Base-by-base conservation (phyloP, 2,888 invertebrate species). In the Cryptosula pallasiana region DNA sequence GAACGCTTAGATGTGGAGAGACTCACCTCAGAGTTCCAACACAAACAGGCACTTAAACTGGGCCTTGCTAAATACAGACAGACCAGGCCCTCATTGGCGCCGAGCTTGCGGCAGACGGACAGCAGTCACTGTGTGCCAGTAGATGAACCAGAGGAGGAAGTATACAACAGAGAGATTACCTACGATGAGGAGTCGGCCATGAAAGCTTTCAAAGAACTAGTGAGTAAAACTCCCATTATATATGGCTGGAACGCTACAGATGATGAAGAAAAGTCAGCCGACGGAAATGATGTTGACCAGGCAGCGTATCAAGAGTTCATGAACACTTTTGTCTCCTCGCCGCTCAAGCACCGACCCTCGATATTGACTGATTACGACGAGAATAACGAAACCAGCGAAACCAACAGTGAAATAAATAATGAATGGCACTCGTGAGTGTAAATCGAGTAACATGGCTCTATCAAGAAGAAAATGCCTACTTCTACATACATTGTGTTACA, bases 291-390 rank as follows among this genome's bases (percentile, higher is more conserved):
- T 16, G 9, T 29, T 2, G 63, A 63, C 32, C 9, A 25, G 32
- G 63, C 63, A 32, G 63, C 27, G 9, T 63, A 25, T 32, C 29
- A 63, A n/a, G 63, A 63, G 63, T 63, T 63, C n/a, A 27, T 29
- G n/a, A 63, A 63, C 27, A 63, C 27, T 9, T 63, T 63, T 63
- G 32, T 9, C 9, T 16, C 20, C 9, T 32, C 63, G 27, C n/a
- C 63, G 13, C 63, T 25, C 2, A 27, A 63, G 32, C 27, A 63
- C 27, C 9, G 32, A 13, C 63, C 63, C 2, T 63, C 63, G 5
- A 32, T 32, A 9, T 29, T 32, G 27, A 63, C 63, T 3, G 32
- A 63, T n/a, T 63, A 63, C 34, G 32, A 63, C 3, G 45, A 45
- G 20, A 20, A 20, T 20, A 45, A 45, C 20, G 45, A 45, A 13